Base-by-base conservation (phyloP, 2,888 invertebrate species). In the Colostygia pectinataria region DNA sequence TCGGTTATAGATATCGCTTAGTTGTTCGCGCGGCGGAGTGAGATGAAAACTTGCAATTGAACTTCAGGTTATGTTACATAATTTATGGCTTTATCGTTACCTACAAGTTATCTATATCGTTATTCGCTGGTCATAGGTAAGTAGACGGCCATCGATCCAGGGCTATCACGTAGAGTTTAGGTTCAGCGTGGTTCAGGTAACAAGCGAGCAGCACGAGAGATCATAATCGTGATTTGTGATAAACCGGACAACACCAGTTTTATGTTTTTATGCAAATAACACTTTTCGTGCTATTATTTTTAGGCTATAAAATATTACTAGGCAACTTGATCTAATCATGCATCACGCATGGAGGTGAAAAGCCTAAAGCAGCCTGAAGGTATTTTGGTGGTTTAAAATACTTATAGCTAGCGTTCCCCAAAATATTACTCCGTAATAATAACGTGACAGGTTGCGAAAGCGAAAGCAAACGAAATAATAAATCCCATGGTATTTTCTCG, bases 201-300 rank as follows among this genome's bases (percentile, higher is more conserved):
- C 55, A 53, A 41, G 41, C 42, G 3, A 18, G 8, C 10, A 24
- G 42, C 60, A 58, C 60, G 60, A 42, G 54, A 61, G 60, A 61
- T 61, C 41, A 8, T 0, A 51, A 58, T 61, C 60, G 44, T 20
- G 32, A 46, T 42, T 41, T 31, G 36, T 45, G 28, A 27, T 10
- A 40, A 32, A 29, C 48, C 41, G 42, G 41, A 27, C 27, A 27
- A 40, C 45, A 42, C 29, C 32, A 40, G 51, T 58, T 54, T 55
- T 61, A 60, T 60, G 45, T 37, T 53, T 45, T 54, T 48, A 56
- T 56, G 54, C 42, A 50, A 54, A 58, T 61, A 31, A 42, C 43
- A 31, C 40, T 39, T 55, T 49, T 39, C 31, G 4, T 25, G 32
- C 45, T 33, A 36, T 39, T 52, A 49, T 46, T 39, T 40, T 29